A percentile compares a stretch with the other conserved stretches of the same genome.
These are phyloP conservation scores for Halisarca cf. caerulea DNA, from an alignment of 37 sponge, comb jelly and placozoan genomes.

Conservation along the genomic window DNA sequence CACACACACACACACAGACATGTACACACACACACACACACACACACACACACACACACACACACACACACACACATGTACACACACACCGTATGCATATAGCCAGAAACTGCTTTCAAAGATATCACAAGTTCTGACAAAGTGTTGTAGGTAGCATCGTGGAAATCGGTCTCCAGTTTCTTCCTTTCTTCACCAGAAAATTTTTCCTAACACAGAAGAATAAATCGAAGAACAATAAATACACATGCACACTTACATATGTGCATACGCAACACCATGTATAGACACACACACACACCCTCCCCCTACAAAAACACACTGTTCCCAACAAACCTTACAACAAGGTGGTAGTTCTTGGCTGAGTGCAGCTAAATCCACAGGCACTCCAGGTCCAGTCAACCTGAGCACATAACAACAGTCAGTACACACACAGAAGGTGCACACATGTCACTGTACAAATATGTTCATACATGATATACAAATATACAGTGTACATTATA, in stretches of 20 bases:
- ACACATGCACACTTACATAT: not conserved
- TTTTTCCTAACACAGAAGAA: conserved; percentile 35
- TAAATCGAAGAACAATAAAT: no score
- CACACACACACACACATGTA: not conserved
- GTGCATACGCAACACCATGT: not conserved
- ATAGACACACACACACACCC: no score
- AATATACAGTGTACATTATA: not conserved
- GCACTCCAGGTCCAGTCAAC: conserved; percentile 33
- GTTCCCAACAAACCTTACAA: conserved; percentile 2
- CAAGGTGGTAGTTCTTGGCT: conserved; percentile 25
- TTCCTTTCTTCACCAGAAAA: conserved; percentile 41
- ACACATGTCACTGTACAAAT: not conserved
- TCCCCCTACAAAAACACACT: not conserved
- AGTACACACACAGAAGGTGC: not conserved
- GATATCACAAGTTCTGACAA: conserved; percentile 63
- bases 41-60: not conserved
- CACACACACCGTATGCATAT: conserved; percentile 55
- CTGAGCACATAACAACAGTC: not conserved
- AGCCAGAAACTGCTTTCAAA: conserved; percentile 59
- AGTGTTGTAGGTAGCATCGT: conserved; percentile 59
- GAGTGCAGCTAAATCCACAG: conserved; percentile 32
- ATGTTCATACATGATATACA: not conserved
- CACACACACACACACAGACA: no score
- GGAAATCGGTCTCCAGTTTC: conserved; percentile 75
- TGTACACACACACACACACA: not conserved